Conservation (phyloP, 2,888 invertebrate species). For the Zaprionus bogoriensis region DNA sequence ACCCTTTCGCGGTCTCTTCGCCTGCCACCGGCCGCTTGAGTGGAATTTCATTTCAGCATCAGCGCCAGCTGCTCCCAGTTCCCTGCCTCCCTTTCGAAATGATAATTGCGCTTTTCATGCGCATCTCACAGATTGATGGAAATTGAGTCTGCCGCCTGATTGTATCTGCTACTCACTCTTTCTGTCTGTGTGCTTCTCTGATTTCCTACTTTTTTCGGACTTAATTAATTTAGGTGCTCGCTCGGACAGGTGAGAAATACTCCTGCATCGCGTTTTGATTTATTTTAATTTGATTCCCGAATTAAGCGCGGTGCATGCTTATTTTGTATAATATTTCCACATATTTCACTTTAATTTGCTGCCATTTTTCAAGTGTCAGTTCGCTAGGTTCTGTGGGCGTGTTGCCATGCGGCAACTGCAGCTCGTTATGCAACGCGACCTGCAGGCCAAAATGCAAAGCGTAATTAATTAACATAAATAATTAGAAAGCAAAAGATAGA, state of each 20-base stretch:
- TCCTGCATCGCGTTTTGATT: slow-evolving; percentile 35
- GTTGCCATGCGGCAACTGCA: slow-evolving; percentile 32
- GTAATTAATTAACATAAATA: slow-evolving; percentile 46
- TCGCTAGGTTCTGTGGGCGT: slow-evolving; percentile 34
- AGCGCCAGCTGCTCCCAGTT: slow-evolving; percentile 39
- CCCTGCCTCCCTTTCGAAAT: slow-evolving; percentile 12
- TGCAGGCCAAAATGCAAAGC: slow-evolving; percentile 45
- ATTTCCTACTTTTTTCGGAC: slow-evolving; percentile 32
- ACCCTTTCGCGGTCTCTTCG: slow-evolving; percentile 65
- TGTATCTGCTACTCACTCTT: slow-evolving; percentile 38
- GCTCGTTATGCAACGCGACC: slow-evolving; percentile 45
- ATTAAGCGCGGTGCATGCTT: slow-evolving; percentile 33
- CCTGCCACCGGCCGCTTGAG: slow-evolving; percentile 45
- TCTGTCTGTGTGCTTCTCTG: slow-evolving; percentile 10
- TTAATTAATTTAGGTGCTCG: slow-evolving; percentile 64
- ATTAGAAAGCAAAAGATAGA: slow-evolving; percentile 7
- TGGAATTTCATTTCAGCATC: slow-evolving; percentile 55
- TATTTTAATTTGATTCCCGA: slow-evolving; percentile 57
- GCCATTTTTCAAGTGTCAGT: slow-evolving; percentile 56
- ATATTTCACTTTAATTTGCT: slow-evolving; percentile 57
- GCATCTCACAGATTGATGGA: slow-evolving; percentile 64
- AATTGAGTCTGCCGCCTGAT: slow-evolving; percentile 59
- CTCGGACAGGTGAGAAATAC: slow-evolving; percentile 56
- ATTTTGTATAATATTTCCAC: slow-evolving; percentile 49
- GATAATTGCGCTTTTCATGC: slow-evolving; percentile 74